Evolutionary conservation across 2,113 vertebrate species (phyloP), one percentile per base, ranked within the genome.

Genomic region (Danionella cerebrum): DNA sequence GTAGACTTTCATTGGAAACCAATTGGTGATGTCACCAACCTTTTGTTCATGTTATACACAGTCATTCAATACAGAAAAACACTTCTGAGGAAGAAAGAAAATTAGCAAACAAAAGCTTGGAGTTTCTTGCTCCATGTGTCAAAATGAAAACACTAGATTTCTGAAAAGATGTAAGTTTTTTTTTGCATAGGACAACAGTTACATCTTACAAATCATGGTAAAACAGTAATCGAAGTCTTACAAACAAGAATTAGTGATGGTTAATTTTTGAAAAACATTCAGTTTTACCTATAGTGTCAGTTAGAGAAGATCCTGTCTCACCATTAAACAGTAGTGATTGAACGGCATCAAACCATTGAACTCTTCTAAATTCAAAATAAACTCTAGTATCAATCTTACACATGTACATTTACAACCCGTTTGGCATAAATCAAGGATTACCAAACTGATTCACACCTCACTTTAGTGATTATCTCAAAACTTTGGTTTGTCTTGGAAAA

Each of bases 171-270:
- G 91, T 83, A 79, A 86, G 89, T 75, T 83, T 44, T 55, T 62
- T 66, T 89, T 91, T 91, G 89, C 91, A 94, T 92, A 92, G 90
- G 90, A 91, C 90, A 87, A 73, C n/a, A 79, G 86, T 92, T 92
- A 92, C 89, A 92, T 86, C 82, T 82, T 86, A 91, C 86, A 89
- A 81, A 82, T 81, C 79, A 85, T 83, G 81, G 29, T 8, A 79
- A 88, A 87, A 91, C 83, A 91, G 85, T 88, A 89, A 88, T 76
- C 48, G 89, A 86, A 90, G 87, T 87, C 54, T 47, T 27, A 62
- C 57, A 42, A 14, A 70, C 5, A 31, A 60, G 27, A 18, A 85
- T 71, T 54, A 66, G 45, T 71, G 57, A 67, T 29, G 51, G 65
- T 59, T 65, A 45, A 48, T 62, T 55, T 25, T 9, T 12, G 45